Evolutionary conservation across 2,888 invertebrate species (phyloP), one percentile per base, ranked within the genome.

Genomic region (Thymelicus sylvestris): DNA sequence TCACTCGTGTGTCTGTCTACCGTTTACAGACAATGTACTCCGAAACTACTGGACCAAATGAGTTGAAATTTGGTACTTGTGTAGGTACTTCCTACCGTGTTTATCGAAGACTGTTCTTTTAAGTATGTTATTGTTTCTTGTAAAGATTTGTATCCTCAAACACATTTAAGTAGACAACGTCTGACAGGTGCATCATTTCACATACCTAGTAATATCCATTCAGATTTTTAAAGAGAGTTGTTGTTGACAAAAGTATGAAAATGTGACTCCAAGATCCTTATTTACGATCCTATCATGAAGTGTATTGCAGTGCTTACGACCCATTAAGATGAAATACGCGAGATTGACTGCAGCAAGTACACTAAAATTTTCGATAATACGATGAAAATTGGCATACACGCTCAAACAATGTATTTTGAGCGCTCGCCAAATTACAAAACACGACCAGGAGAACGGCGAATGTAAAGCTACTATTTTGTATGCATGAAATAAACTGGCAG

Each of bases 331-430:
- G 71, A 71, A 64, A 66, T 66, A 71, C 66, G 71, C 44, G 66
- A 71, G 71, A 71, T 66, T 66, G 71, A 71, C 71, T 59, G 59
- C 66, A 48, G 52, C 55, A 65, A 65, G 65, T 65, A 65, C 52
- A 70, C 70, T 70, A 61, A 66, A 66, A 71, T 66, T 66, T 71
- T 71, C 71, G 71, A 71, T 71, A 71, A 71, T 71, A 71, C 71
- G 55, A 61, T 71, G 71, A 71, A 71, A 71, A 71, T 70, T 71
- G 71, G 71, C 71, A 71, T 71, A 71, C 65, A 66, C 24, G 71
- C 61, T 62, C 66, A 71, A 66, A 71, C 71, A 71, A 71, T 62
- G 71, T 71, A 71, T 66, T 71, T 71, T 71, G 71, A 71, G 66
- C 71, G 71, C 38, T 61, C 71, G 71, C 71, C 71, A 71, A 71